Base-by-base conservation (phyloP, 30 jellyfish, hydroid and myxozoan genomes). In the Catostylus mosaicus region DNA sequence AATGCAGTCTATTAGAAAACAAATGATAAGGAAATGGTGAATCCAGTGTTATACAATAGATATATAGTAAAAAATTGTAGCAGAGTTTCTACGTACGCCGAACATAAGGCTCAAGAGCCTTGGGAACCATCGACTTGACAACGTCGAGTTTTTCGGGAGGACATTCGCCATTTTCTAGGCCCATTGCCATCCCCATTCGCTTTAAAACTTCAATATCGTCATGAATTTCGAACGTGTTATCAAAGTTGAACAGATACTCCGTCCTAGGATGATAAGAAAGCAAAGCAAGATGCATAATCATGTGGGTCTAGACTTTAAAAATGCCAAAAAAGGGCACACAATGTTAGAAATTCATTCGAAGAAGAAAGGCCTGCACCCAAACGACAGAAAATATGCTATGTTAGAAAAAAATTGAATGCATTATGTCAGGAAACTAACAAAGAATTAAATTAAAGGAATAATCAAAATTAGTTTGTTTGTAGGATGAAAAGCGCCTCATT, bases 161-260 rank as follows among this genome's bases (percentile, higher is more conserved):
- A 59, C 98, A 93, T 30, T 75, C 91, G 40, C 98, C 98, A 33
- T 83, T 88, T 54, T 93, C 98, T 20, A 93, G 92, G 24, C 98
- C 98, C 51, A 71, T 48, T 27, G 98, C 88, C 83, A 93, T 77
- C 23, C 98, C 98, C 98, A 93, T 93, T 30, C 98, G 89, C 71
- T 93, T 93, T 65, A 93, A 70, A 9, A 93, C 98, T 87, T 93
- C 98, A 40, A 93, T 93, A 88, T 93, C 98, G 37, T 93, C 98
- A 61, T 88, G 98, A 38, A 93, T 93, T 61, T 93, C 98, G 77
- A 93, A 93, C 54, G 97, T 94, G 89, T 88, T 88, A 76, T 93
- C 96, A 62, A 93, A 93, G 50, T 93, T 93, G 61, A 93, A 93
- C 62, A 93, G 66, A 78, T 93, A 93, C 54, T 93, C 98, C 27